These are phyloP conservation scores for Pyrocoelia pectoralis DNA, from an alignment of 2,888 invertebrate genomes.

Conservation along the genomic window DNA sequence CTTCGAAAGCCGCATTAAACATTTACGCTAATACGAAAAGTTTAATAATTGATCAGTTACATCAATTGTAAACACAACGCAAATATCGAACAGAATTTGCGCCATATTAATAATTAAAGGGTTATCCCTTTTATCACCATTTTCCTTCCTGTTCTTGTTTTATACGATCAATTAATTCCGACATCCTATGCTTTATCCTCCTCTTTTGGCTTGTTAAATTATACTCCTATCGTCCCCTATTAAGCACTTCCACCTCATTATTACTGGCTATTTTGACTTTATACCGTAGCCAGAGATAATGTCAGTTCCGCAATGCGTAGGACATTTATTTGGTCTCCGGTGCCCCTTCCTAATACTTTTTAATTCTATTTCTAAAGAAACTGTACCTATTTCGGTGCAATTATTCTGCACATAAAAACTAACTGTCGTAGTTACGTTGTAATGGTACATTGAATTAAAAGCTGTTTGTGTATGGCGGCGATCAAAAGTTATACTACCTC, in stretches of 20 bases:
- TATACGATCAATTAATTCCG: constrained; percentile 31
- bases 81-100: constrained; percentile 2
- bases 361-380: too few relatives aligned
- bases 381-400: too few relatives aligned
- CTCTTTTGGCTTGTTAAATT: constrained; percentile 24
- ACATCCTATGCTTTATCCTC: constrained; percentile 29
- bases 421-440: too few relatives aligned
- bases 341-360: background rate
- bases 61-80: background rate
- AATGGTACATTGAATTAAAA: too few relatives aligned
- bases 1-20: too few relatives aligned
- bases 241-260: constrained; percentile 26
- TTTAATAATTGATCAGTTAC: background rate
- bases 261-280: constrained; percentile 24
- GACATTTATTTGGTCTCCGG: constrained; percentile 21
- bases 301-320: constrained; percentile 34
- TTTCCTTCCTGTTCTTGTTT: constrained; percentile 20
- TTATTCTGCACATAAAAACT: too few relatives aligned
- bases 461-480: too few relatives aligned
- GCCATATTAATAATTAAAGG: constrained; percentile 21
- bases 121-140: constrained; percentile 17
- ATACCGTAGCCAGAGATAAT: constrained; percentile 29
- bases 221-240: constrained; percentile 22
- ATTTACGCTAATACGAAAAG: background rate
- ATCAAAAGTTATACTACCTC: too few relatives aligned